Conservation (phyloP, 2,888 invertebrate genomes). For the Cosmorhoe ocellata region DNA sequence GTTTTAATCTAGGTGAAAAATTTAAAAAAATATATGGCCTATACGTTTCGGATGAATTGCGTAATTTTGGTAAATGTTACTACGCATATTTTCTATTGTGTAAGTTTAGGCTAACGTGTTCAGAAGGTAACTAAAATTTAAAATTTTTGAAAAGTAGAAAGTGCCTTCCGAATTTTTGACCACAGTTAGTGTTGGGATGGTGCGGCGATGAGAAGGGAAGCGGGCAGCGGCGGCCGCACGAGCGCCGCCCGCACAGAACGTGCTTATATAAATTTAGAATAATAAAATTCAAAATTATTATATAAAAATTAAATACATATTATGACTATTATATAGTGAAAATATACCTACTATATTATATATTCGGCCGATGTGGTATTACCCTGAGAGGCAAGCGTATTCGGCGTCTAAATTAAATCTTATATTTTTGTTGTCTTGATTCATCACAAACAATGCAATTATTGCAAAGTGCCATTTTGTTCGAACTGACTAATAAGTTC, state of each 20-base stretch:
- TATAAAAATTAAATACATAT: slow-evolving; percentile 80
- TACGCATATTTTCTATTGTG: slow-evolving; percentile 83
- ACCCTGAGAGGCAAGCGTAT: slow-evolving; percentile 89
- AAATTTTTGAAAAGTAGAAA: slow-evolving; percentile 87
- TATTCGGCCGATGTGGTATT: slow-evolving; percentile 85
- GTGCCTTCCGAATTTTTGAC: slow-evolving; percentile 89
- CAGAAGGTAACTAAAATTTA: slow-evolving; percentile 83
- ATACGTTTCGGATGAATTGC: slow-evolving; percentile 79
- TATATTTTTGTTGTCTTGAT: slow-evolving; percentile 54
- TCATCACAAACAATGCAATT: slow-evolving; percentile 72
- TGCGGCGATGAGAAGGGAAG: slow-evolving; percentile 73
- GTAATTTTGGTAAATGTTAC: slow-evolving; percentile 82
- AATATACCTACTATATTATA: slow-evolving; percentile 79
- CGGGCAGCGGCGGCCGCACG: slow-evolving; percentile 6
- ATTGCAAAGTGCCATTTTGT: slow-evolving; percentile 78
- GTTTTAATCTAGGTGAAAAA: slow-evolving; percentile 67
- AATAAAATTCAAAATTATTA: slow-evolving; percentile 82
- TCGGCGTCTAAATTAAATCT: slow-evolving; percentile 76
- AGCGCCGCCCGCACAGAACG: slow-evolving; percentile 52
- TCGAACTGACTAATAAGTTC: slow-evolving; percentile 67
- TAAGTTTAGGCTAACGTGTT: slow-evolving; percentile 89
- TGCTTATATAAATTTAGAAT: slow-evolving; percentile 76
- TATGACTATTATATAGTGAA: slow-evolving; percentile 81
- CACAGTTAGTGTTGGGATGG: slow-evolving; percentile 83
- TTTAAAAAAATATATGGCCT: slow-evolving; percentile 69